Conservation (phyloP, 2,888 invertebrate genomes). For the Eristalis arbustorum region DNA sequence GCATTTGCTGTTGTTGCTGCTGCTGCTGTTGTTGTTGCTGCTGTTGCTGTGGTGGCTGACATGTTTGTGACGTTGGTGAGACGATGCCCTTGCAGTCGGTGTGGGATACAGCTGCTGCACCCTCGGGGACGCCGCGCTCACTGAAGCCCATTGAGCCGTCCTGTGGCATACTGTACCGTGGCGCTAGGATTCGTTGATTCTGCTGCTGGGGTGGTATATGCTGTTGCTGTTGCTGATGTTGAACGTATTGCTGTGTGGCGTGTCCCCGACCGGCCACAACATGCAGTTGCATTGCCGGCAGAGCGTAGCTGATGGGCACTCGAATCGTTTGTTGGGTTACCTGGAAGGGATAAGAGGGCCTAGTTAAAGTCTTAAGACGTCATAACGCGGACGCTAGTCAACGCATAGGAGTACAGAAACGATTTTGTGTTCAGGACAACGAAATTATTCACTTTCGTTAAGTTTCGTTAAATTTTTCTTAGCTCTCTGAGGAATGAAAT, state of each 20-base stretch:
- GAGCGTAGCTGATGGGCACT: conserved; percentile 80
- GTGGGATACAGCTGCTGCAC: conserved; percentile 84
- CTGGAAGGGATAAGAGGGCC: conserved; percentile 69
- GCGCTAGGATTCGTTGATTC: conserved; percentile 74
- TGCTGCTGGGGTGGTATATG: conserved; percentile 72
- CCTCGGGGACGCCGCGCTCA: conserved; percentile 88
- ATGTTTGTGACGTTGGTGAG: conserved; percentile 73
- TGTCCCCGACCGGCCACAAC: conserved; percentile 79
- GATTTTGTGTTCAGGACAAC: too few relatives aligned
- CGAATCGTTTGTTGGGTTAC: conserved; percentile 81
- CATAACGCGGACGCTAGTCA: too few relatives aligned
- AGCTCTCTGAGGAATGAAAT: too few relatives aligned
- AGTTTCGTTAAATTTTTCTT: too few relatives aligned
- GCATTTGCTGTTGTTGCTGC: conserved; percentile 72
- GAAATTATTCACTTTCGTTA: too few relatives aligned
- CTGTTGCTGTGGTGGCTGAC: conserved; percentile 70
- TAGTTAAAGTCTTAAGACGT: too few relatives aligned
- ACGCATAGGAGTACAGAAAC: too few relatives aligned
- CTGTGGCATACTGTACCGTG: conserved; percentile 76
- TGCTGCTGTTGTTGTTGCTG: conserved; percentile 68
- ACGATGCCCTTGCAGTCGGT: conserved; percentile 77
- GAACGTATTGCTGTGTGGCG: conserved; percentile 74
- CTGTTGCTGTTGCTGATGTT: conserved; percentile 72
- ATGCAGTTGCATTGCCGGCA: conserved; percentile 81
- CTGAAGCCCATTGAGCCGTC: conserved; percentile 77